Base-by-base conservation (phyloP, 1,140 invertebrate species). In the Aethina tumida region DNA sequence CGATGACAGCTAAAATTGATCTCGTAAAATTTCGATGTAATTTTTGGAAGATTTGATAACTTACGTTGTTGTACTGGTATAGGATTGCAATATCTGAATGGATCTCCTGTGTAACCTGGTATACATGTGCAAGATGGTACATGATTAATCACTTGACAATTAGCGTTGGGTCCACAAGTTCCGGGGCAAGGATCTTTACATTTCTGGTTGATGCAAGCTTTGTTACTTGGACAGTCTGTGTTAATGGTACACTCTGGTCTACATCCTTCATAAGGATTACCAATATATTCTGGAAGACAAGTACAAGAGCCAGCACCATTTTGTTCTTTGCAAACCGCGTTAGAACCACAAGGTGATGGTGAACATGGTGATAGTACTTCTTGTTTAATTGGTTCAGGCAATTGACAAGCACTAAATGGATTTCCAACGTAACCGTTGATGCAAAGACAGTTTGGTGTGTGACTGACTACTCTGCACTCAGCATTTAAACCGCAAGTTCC, bases 271-370 rank as follows among this genome's bases (percentile, higher is more conserved):
- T 80, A 84, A 10, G 85, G 83, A 48, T 71, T 77, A 26, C 85
- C 85, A 37, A 84, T 69, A 58, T 84, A 87, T 43, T 82, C 73
- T 37, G 79, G 74, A 49, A 83, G 71, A 57, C 87, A 91, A 18
- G 79, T 77, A 53, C 86, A 92, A 26, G 84, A 77, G 8, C 83
- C 79, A 47, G 79, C 77, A 36, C 74, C 71, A 31, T 81, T 77
- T 37, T 75, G 67, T 31, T 76, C 71, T 24, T 76, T 73, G 58
- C 85, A 89, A 53, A 77, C 75, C 57, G 83, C 84, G 61, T 84
- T 85, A 5, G 81, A 71, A 37, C 84, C 84, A 62, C 85, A 88
- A 25, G 84, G 84, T 19, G 83, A 81, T 43, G 82, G 82, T 59
- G 74, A 64, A 57, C 84, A 87, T 3, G 82, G 83, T 59, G 82